phyloP scores from a whole-genome alignment of 2,797 vertebrate species.

The Mycteria americana region DNA sequence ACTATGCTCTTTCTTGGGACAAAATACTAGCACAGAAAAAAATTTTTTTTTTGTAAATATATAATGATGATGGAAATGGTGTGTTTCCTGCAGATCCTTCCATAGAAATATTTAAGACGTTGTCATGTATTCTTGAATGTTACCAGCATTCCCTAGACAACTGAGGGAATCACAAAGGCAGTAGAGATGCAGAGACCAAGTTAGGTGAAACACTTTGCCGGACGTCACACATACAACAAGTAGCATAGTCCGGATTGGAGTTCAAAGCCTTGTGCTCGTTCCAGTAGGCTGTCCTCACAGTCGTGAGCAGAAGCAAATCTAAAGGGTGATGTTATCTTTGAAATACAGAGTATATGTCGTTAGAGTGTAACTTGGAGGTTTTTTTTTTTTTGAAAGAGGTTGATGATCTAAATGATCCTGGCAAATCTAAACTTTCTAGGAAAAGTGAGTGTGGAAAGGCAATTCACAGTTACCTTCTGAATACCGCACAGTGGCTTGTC shows the following conservation, averaged over 20 bases:
- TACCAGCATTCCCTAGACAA: too few species aligned
- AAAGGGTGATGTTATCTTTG: background rate
- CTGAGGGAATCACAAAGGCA: background rate
- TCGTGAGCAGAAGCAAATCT: background rate
- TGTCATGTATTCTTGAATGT: background rate
- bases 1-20: background rate
- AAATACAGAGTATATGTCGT: background rate
- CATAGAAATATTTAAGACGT: background rate
- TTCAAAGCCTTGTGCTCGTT: background rate
- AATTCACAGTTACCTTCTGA: background rate
- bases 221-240: background rate
- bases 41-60: too few species aligned
- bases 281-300: background rate
- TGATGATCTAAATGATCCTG: background rate
- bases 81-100: background rate
- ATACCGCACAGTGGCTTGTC: background rate
- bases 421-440: background rate
- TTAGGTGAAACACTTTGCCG: background rate
- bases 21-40: background rate
- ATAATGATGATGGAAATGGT: background rate
- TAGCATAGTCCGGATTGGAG: background rate
- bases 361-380: background rate
- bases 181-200: background rate
- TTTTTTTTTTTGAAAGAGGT: background rate
- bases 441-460: background rate